These are phyloP conservation scores for Pocillopora grandis DNA, from an alignment of 92 coral and sea anemone genomes.

Conservation along the genomic window DNA sequence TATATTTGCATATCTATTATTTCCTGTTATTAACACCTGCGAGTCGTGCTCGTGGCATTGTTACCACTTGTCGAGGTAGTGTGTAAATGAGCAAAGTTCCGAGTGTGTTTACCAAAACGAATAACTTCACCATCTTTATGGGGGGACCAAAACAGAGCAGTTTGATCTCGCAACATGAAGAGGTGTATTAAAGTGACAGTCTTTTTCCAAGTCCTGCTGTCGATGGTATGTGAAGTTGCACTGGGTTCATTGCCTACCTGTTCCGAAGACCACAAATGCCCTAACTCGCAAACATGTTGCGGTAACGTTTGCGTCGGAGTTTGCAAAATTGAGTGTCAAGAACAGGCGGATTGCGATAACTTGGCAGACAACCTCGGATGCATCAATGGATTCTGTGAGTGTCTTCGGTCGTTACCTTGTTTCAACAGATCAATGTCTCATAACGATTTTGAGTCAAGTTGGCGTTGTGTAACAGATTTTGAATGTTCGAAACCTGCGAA, in stretches of 20 bases:
- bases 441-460: not conserved
- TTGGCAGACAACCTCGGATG: slow-evolving; percentile 1
- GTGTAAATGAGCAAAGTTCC: slow-evolving; percentile 49
- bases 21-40: slow-evolving; percentile 54
- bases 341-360: slow-evolving; percentile 13
- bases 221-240: not conserved
- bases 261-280: slow-evolving; percentile 22
- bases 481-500: slow-evolving; percentile 13
- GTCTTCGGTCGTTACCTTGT: not conserved
- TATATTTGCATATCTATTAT: slow-evolving; percentile 47
- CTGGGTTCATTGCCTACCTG: not conserved
- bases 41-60: slow-evolving; percentile 32
- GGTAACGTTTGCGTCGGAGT: slow-evolving; percentile 18
- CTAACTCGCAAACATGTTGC: slow-evolving; percentile 25
- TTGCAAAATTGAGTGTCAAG: slow-evolving; percentile 19
- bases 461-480: not conserved
- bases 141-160: not conserved
- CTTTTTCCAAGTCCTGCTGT: not conserved
- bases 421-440: not conserved
- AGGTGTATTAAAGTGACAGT: not conserved
- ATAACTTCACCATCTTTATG: slow-evolving; percentile 23
- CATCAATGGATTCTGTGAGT: slow-evolving; percentile 14
- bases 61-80: slow-evolving; percentile 45
- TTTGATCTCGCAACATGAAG: slow-evolving; percentile 20
- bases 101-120: slow-evolving; percentile 23